These are phyloP conservation scores for Crotalus adamanteus DNA, from an alignment of 2,797 vertebrate genomes.

Conservation along the genomic window DNA sequence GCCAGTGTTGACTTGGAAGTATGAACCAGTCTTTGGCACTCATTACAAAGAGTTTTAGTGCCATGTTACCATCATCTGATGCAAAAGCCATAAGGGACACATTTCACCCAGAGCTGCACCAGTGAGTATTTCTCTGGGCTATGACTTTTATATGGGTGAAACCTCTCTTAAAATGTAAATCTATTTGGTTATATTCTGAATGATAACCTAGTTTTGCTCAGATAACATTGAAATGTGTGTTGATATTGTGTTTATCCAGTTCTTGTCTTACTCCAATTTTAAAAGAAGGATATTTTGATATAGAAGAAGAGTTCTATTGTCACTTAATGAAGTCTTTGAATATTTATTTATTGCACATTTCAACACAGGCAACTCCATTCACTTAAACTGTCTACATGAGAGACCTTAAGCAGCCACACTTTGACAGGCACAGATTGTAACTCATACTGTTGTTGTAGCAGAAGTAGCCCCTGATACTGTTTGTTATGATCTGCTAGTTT, in stretches of 20 bases:
- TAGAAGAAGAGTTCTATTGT: background rate
- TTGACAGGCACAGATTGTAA: background rate
- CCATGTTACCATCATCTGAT: background rate
- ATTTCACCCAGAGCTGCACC: background rate
- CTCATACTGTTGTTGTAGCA: conserved; percentile 19
- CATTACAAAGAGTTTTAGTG: background rate
- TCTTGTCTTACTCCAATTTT: background rate
- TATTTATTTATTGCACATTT: background rate
- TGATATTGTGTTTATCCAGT: background rate
- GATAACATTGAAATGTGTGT: background rate
- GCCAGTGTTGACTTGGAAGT: background rate
- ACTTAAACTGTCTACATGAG: conserved; percentile 18
- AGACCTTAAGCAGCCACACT: conserved; percentile 13
- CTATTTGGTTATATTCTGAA: background rate
- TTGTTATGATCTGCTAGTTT: conserved; percentile 33
- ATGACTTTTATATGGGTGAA: background rate
- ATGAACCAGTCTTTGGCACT: background rate
- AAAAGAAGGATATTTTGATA: background rate
- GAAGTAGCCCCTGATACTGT: conserved; percentile 28
- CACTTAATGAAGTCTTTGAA: background rate
- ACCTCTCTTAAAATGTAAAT: background rate
- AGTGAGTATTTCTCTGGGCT: background rate
- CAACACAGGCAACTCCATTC: background rate
- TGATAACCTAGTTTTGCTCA: background rate
- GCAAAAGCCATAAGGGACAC: background rate